Percentiles rank a stretch among this genome's conserved stretches.
Evolutionary conservation across 2,797 vertebrate genomes (phyloP).

Genomic region (Telmatherina bonti): DNA sequence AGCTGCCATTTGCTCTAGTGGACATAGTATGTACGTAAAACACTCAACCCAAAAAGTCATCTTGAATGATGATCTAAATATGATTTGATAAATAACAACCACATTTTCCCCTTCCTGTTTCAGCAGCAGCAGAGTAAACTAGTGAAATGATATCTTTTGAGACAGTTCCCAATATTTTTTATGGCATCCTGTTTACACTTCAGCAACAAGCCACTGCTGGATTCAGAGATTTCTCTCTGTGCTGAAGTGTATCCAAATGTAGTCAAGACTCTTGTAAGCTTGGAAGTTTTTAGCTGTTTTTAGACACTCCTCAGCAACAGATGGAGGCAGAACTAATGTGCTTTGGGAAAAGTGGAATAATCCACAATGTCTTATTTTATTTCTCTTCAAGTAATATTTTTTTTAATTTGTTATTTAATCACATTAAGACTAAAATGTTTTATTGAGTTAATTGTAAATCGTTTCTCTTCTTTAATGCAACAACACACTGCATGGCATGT

Average conservation of each 20-base stretch:
- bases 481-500: not conserved
- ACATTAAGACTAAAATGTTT: not conserved
- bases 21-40: slow-evolving; percentile 7
- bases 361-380: slow-evolving; percentile 1
- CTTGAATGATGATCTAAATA: not conserved
- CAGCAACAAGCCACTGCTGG: slow-evolving; percentile 16
- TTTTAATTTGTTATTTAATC: too few relatives aligned
- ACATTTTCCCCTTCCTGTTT: slow-evolving; percentile 5
- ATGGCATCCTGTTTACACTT: slow-evolving; percentile 29
- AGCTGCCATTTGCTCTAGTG: slow-evolving; percentile 7
- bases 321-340: not conserved
- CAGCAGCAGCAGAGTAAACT: slow-evolving; percentile 1
- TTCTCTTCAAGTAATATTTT: not conserved
- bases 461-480: slow-evolving; percentile 2
- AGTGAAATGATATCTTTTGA: slow-evolving; percentile 10
- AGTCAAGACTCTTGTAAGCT: slow-evolving; percentile 29
- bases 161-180: slow-evolving; percentile 24
- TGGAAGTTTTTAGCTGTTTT: slow-evolving; percentile 22
- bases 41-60: not conserved
- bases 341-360: not conserved
- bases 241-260: slow-evolving; percentile 10
- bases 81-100: slow-evolving; percentile 1
- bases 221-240: slow-evolving; percentile 24
- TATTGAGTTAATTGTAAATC: not conserved
- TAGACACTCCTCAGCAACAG: slow-evolving; percentile 8